Conservation (phyloP, 2,888 invertebrate genomes). For the Eupelmus urozonus region DNA sequence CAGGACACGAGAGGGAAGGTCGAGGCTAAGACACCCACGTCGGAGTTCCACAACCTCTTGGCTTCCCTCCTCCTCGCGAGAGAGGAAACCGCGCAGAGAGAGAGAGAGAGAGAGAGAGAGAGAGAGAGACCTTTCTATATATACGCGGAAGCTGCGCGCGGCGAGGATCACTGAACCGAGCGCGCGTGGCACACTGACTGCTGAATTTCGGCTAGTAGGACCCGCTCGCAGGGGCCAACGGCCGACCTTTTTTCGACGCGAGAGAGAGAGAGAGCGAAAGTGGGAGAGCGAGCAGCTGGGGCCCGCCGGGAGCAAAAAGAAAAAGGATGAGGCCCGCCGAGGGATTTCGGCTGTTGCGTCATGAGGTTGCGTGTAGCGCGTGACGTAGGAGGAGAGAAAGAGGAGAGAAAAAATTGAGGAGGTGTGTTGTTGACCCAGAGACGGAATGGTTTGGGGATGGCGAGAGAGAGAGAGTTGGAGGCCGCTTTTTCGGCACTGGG, state of each 20-base stretch:
- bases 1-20: constrained; percentile 62
- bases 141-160: constrained; percentile 40
- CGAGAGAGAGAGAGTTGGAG: too few species aligned
- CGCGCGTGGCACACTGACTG: constrained; percentile 51
- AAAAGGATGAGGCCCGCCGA: constrained; percentile 14
- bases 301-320: constrained; percentile 16
- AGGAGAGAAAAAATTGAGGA: constrained; percentile 20
- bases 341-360: constrained; percentile 31
- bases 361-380: background rate
- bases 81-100: background rate
- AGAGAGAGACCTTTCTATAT: background rate
- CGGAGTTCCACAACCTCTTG: constrained; percentile 53
- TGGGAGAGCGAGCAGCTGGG: constrained; percentile 59
- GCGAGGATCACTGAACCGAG: constrained; percentile 43
- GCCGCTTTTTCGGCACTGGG: too few species aligned
- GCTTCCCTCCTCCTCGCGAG: background rate
- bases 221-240: constrained; percentile 50
- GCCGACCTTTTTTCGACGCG: constrained; percentile 49
- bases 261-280: constrained; percentile 52
- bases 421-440: constrained; percentile 36
- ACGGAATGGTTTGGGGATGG: too few species aligned
- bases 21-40: constrained; percentile 65
- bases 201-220: constrained; percentile 55
- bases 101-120: background rate
- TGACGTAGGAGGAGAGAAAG: constrained; percentile 43